Conservation (phyloP, 1,140 invertebrate genomes). For the Pachyrhynchus sulphureomaculatus region DNA sequence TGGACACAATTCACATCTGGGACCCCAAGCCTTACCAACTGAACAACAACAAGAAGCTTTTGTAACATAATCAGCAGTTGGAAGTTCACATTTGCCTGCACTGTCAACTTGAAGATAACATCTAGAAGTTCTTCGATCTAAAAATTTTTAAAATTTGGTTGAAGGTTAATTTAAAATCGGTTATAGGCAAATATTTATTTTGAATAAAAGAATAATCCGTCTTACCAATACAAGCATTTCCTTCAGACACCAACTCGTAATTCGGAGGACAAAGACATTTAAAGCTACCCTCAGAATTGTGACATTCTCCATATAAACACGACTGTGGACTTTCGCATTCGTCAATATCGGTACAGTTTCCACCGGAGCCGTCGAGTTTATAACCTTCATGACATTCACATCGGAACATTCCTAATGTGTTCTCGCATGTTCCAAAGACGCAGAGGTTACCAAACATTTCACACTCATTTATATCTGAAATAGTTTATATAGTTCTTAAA, state of each 20-base stretch:
- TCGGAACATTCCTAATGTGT: constrained; percentile 85
- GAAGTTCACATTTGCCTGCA: constrained; percentile 52
- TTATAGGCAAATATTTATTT: background rate
- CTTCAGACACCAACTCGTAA: constrained; percentile 68
- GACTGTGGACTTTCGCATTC: constrained; percentile 69
- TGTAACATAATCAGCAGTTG: constrained; percentile 66
- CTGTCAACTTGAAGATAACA: constrained; percentile 70
- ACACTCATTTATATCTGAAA: constrained; percentile 72
- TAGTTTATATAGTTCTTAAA: constrained; percentile 2
- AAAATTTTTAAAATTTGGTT: too few relatives aligned
- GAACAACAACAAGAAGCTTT: constrained; percentile 86
- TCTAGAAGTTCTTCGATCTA: constrained; percentile 75
- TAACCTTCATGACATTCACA: constrained; percentile 85
- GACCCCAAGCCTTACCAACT: constrained; percentile 81
- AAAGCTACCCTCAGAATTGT: constrained; percentile 79
- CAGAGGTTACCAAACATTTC: constrained; percentile 84
- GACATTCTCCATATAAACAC: constrained; percentile 76
- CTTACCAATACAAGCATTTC: constrained; percentile 75
- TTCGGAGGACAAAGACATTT: constrained; percentile 74
- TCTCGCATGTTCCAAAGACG: constrained; percentile 83
- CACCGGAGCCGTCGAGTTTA: constrained; percentile 72
- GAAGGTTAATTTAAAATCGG: too few relatives aligned
- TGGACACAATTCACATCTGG: constrained; percentile 80
- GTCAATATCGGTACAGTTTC: constrained; percentile 71
- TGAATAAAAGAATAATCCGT: background rate